phyloP scores from a whole-genome alignment of 2,797 vertebrate genomes.

The Pangasius larnaudii region DNA sequence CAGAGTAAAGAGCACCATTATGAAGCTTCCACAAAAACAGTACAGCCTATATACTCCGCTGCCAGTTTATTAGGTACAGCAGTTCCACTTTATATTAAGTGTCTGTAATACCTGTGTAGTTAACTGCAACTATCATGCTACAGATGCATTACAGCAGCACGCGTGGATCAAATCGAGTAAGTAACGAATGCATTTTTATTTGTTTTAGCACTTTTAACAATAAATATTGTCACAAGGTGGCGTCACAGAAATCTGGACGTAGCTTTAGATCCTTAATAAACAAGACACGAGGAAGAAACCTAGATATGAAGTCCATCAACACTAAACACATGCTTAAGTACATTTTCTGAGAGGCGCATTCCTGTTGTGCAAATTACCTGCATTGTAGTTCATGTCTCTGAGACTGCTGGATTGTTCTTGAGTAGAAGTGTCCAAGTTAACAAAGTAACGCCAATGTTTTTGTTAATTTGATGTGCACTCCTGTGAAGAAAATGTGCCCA shows the following conservation, averaged over 20 bases:
- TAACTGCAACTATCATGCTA: not conserved
- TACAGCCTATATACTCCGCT: not conserved
- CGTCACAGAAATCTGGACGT: not conserved
- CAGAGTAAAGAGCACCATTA: not conserved
- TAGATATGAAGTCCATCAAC: not conserved
- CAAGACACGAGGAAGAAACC: not conserved
- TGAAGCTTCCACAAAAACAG: not conserved
- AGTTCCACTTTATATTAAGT: too few relatives aligned
- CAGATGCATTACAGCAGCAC: not conserved
- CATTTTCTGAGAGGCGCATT: too few relatives aligned
- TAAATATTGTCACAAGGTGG: not conserved
- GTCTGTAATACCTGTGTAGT: not conserved
- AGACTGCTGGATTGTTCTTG: not conserved
- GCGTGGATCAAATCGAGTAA: not conserved
- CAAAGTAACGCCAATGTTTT: not conserved
- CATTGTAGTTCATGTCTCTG: not conserved
- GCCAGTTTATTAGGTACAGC: not conserved
- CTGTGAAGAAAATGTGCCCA: too few relatives aligned
- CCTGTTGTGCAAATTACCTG: too few relatives aligned
- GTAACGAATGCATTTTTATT: not conserved
- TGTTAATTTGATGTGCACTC: too few relatives aligned
- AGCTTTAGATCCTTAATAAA: not conserved
- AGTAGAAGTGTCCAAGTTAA: not conserved
- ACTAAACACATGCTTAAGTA: not conserved
- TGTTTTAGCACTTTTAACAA: not conserved